These are phyloP conservation scores for Dermolepida albohirtum DNA, from an alignment of 2,888 invertebrate species.

Conservation along the genomic window DNA sequence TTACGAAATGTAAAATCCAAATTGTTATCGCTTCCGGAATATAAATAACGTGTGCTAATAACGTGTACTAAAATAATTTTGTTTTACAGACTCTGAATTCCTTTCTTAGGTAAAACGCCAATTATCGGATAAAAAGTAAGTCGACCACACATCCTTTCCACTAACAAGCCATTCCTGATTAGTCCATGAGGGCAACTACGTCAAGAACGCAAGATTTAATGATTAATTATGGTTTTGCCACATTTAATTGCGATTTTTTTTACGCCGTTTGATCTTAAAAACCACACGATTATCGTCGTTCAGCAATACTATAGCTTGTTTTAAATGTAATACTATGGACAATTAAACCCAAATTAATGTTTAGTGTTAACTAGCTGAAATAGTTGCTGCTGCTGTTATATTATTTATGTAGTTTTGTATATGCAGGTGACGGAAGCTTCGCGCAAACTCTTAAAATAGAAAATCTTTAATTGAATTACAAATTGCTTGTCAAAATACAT, in stretches of 20 bases:
- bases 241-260: conserved; percentile 28
- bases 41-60: conserved; percentile 42
- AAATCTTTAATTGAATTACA: conserved; percentile 28
- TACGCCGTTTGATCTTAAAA: conserved; percentile 11
- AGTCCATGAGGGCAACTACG: conserved; percentile 47
- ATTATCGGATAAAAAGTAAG: conserved; percentile 52
- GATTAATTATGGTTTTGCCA: conserved; percentile 51
- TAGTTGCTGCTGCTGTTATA: background rate
- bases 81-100: conserved; percentile 45
- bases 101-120: conserved; percentile 49
- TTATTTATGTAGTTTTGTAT: conserved; percentile 12
- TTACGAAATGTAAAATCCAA: too few species aligned
- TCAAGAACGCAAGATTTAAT: conserved; percentile 51
- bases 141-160: conserved; percentile 51
- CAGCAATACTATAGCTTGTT: background rate
- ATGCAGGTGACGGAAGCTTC: conserved; percentile 9
- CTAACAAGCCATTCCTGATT: conserved; percentile 53
- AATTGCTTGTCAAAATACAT: conserved; percentile 35
- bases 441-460: conserved; percentile 31
- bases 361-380: conserved; percentile 11
- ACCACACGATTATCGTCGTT: conserved; percentile 2
- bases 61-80: conserved; percentile 43
- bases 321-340: conserved; percentile 16
- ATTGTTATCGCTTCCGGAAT: conserved; percentile 3
- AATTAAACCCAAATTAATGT: conserved; percentile 27